Percentiles rank a stretch among this genome's conserved stretches.
Evolutionary conservation across 2,797 vertebrate species (phyloP).

Genomic region (Pygocentrus nattereri): DNA sequence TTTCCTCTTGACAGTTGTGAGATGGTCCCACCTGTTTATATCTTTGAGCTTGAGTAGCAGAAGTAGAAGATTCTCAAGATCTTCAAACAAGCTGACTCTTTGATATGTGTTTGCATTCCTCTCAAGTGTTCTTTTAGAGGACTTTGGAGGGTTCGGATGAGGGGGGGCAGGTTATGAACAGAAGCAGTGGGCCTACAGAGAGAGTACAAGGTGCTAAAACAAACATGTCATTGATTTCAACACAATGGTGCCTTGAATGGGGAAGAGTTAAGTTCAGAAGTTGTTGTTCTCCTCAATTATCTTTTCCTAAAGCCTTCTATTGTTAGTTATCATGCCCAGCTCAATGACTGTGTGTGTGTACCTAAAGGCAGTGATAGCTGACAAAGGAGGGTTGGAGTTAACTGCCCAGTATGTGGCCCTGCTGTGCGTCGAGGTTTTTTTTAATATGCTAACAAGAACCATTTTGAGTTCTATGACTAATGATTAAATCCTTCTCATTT

Average conservation of each 20-base stretch:
- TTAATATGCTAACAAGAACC: constrained; percentile 47
- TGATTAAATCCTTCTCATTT: constrained; percentile 35
- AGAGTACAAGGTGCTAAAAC: constrained; percentile 61
- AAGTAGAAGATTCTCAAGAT: constrained; percentile 26
- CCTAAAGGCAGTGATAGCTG: constrained; percentile 44
- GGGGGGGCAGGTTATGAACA: constrained; percentile 1
- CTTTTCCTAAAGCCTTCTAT: constrained; percentile 59
- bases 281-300: constrained; percentile 66
- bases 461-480: constrained; percentile 1
- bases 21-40: not conserved
- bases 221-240: constrained; percentile 63
- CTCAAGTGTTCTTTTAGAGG: constrained; percentile 32
- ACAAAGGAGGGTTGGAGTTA: constrained; percentile 56
- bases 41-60: not conserved
- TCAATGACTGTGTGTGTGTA: constrained; percentile 61
- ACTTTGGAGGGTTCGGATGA: constrained; percentile 20
- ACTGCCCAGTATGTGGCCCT: constrained; percentile 53
- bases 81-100: constrained; percentile 54
- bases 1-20: not conserved
- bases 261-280: constrained; percentile 43
- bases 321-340: constrained; percentile 59
- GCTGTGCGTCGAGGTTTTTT: constrained; percentile 18
- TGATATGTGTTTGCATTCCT: constrained; percentile 61
- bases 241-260: constrained; percentile 58
- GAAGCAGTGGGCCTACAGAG: constrained; percentile 14